Percentiles rank a stretch among this genome's conserved stretches.
Conservation (phyloP, 2,888 invertebrate species). For the Gymnocheta viridis region DNA sequence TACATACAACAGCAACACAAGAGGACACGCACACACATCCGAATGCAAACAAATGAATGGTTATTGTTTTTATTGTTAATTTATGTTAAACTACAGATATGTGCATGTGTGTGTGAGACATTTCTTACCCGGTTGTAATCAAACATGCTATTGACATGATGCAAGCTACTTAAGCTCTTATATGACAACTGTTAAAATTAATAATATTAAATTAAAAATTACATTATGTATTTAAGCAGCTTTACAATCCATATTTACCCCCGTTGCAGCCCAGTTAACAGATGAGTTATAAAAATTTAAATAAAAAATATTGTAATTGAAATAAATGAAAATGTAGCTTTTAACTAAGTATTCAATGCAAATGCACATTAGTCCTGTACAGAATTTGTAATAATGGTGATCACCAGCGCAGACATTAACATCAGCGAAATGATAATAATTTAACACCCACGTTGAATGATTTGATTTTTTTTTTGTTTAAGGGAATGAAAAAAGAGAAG, state of each 20-base stretch:
- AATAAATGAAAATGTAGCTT: constrained; percentile 38
- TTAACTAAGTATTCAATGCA: constrained; percentile 11
- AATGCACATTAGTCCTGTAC: neutral
- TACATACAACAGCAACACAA: neutral
- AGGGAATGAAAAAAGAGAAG: constrained; percentile 18
- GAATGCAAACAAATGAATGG: constrained; percentile 10
- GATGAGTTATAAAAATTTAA: neutral
- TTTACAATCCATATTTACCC: neutral
- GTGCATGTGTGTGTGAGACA: neutral
- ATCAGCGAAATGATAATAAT: constrained; percentile 8
- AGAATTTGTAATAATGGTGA: constrained; percentile 17
- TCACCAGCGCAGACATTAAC: constrained; percentile 2
- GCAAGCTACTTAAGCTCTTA: constrained; percentile 65
- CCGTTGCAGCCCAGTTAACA: neutral
- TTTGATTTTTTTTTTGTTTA: neutral
- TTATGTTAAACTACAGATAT: constrained; percentile 1
- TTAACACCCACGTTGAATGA: constrained; percentile 35
- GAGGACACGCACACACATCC: neutral
- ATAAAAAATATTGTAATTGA: constrained; percentile 8
- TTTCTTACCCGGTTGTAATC: neutral
- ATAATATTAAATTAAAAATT: constrained; percentile 65
- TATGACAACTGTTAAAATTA: constrained; percentile 64
- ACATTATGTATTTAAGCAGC: neutral
- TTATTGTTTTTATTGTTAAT: constrained; percentile 48
- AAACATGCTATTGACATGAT: constrained; percentile 43